Base-by-base conservation (phyloP, 92 coral and sea anemone species). In the Siderastrea siderea region DNA sequence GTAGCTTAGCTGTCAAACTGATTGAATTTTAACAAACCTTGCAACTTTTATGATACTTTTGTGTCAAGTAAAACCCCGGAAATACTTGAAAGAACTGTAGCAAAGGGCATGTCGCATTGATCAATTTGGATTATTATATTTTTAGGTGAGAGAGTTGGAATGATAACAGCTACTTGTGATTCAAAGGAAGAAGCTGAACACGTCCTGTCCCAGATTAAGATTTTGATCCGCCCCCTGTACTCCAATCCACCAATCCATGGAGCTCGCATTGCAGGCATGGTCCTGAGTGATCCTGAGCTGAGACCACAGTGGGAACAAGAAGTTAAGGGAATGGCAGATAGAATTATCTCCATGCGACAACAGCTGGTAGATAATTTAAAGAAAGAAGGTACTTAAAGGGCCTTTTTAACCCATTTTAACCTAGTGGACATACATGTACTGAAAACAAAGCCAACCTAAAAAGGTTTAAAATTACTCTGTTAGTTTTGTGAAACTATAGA, bases 171-270 rank as follows among this genome's bases (percentile, higher is more conserved):
- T 15, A 91, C 96, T 44, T 93, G 98, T 73, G 75, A 65, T 45
- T 97, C 99, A 1, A 89, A 90, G 75, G 99, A 95, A 74, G 99
- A 97, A 52, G 96, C 99, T 1, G 91, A 97, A 70, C 89, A 94
- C 38, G 98, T 97, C n/a, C 94, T 94, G 47, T 97, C 99, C 11
- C 99, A 97, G 87, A 78, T 97, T 72, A 97, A 97, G 93, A 97
- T 97, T 62, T 66, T 97, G 60, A 97, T 97, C 77, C 99, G 99
- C 5, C 98, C 99, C 7, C 93, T 97, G 93, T 97, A 97, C 89
- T 97, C 99, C 68, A 97, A 87, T 74, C 99, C 99, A 4, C 99
- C 99, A 9, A 87, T 97, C 68, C 99, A 97, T 65, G 99, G 99
- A 4, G 99, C 98, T 5, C 83, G 96, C 50, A 75, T 97, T 6